A percentile compares a stretch with the other conserved stretches of the same genome.
These are phyloP conservation scores for Podotricha telesiphe DNA, from an alignment of 2,888 invertebrate genomes.

Conservation along the genomic window DNA sequence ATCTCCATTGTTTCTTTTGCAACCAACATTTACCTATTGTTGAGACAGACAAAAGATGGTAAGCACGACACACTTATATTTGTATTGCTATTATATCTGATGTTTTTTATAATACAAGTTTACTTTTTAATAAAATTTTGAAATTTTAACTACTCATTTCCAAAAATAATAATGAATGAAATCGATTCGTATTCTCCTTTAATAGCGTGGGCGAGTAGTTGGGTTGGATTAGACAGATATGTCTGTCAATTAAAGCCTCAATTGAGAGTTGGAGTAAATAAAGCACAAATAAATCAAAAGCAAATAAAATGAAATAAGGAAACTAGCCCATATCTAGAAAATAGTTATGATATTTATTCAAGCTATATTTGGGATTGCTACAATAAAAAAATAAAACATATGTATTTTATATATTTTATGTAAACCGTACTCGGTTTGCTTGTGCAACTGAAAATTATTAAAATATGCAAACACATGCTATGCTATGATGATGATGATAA, in stretches of 20 bases:
- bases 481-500: too few relatives aligned
- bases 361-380: too few relatives aligned
- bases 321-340: neutral
- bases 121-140: neutral
- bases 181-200: neutral
- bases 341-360: too few relatives aligned
- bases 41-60: slow-evolving; percentile 64
- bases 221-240: neutral
- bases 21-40: slow-evolving; percentile 73
- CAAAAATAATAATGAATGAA: neutral
- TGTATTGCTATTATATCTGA: neutral
- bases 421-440: too few relatives aligned
- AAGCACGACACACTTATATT: neutral
- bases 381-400: too few relatives aligned
- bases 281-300: neutral
- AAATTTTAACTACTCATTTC: neutral
- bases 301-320: too few relatives aligned
- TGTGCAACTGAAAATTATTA: too few relatives aligned
- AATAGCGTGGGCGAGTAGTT: neutral
- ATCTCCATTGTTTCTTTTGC: slow-evolving; percentile 75
- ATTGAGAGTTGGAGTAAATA: neutral
- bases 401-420: too few relatives aligned
- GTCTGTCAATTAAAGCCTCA: neutral
- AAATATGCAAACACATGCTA: too few relatives aligned
- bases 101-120: slow-evolving; percentile 49